Base-by-base conservation (phyloP, 1,140 invertebrate species). In the Eubasilissa regina region DNA sequence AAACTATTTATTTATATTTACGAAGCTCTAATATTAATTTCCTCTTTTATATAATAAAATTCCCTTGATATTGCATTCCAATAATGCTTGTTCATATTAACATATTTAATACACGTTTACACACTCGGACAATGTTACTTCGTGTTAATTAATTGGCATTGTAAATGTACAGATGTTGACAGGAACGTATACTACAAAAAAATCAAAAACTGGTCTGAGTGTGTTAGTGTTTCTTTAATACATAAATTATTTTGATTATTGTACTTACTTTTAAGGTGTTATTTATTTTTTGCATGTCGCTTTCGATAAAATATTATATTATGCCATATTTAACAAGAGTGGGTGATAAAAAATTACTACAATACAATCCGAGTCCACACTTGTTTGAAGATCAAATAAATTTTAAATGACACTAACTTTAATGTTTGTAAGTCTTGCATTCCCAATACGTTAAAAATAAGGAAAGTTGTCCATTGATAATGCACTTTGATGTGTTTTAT, bases 261-360 rank as follows among this genome's bases (percentile, higher is more conserved):
- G 64, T 68, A 45, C 64, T 68, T 68, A 68, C 64, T 68, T 68
- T 68, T 68, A 68, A 68, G 64, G 44, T 35, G 25, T 68, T 68
- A 68, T 68, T 68, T 68, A 68, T 68, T 68, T 45, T 47, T 68
- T 68, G 64, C 64, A 47, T 68, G 12, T 68, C n/a, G 64, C 64
- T 45, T 64, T 43, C 19, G 58, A 62, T 13, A 62, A 62, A 62
- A 21, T 12, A 64, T 64, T 25, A 64, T 25, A 62, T 43, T 25
- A 43, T 8, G n/a, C 7, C 19, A 64, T 64, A 13, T 35, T 51
- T 51, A 43, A 43, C 12, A 21, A n/a, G 13, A 58, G 21, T 21
- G 21, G 21, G 17, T 58, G 21, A 19, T 17, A 15, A 58, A 10
- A 21, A 17, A 15, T 58, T 58, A 58, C 55, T 58, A 58, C 21